These are phyloP conservation scores for Heterohyrax brucei DNA, from an alignment of 2,797 vertebrate genomes.

Conservation along the genomic window DNA sequence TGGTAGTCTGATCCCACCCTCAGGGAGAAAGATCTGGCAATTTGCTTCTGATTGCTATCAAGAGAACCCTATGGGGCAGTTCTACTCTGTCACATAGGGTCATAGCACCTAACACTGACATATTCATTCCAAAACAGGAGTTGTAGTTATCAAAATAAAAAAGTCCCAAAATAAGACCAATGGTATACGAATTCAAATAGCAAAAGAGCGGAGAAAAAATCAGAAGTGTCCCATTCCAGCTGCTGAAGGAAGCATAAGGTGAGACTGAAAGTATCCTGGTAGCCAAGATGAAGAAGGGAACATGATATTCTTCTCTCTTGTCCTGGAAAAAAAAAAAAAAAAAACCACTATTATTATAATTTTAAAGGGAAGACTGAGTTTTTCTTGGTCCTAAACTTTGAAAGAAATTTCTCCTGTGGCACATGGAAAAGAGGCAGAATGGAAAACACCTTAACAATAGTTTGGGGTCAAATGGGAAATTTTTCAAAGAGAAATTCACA, in stretches of 20 bases:
- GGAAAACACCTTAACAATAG: not conserved
- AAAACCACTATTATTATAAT: no score
- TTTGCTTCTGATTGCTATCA: no score
- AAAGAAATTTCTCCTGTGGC: slow-evolving; percentile 45
- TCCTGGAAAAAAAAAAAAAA: not conserved
- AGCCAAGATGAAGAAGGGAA: not conserved
- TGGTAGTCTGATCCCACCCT: no score
- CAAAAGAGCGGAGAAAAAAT: not conserved
- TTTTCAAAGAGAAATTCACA: slow-evolving; percentile 3
- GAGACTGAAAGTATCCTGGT: not conserved
- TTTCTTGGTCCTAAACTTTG: slow-evolving; percentile 2
- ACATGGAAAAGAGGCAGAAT: not conserved
- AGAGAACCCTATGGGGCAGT: no score
- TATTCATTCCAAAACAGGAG: not conserved
- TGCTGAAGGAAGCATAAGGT: not conserved
- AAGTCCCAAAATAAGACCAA: slow-evolving; percentile 21
- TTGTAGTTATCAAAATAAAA: not conserved
- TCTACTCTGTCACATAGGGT: no score
- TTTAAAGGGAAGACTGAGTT: not conserved
- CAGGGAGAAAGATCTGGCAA: no score
- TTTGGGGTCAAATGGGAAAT: not conserved
- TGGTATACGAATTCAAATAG: not conserved
- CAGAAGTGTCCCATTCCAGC: not conserved
- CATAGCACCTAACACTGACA: not conserved
- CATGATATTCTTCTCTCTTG: not conserved